A percentile compares a stretch with the other conserved stretches of the same genome.
Evolutionary conservation across 2,888 invertebrate species (phyloP).

Genomic region (Carterocephalus palaemon): DNA sequence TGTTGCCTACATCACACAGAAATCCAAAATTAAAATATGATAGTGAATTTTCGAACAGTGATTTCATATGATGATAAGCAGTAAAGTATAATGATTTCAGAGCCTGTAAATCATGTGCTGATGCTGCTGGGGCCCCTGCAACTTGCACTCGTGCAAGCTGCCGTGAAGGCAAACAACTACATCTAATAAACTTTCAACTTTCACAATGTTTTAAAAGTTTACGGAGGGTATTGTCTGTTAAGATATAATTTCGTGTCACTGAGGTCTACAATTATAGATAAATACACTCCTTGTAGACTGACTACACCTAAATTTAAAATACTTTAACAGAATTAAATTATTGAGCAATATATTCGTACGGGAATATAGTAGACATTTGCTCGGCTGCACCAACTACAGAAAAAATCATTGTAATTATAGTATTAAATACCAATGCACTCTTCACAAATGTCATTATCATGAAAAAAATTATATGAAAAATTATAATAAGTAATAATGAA

Average conservation of each 20-base stretch:
- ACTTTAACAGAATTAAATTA: conserved; percentile 76
- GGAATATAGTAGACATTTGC: conserved; percentile 78
- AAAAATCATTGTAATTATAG: conserved; percentile 67
- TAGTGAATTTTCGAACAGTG: too few species aligned
- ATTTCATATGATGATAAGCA: conserved; percentile 46
- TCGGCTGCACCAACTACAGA: conserved; percentile 77
- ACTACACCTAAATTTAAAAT: conserved; percentile 72
- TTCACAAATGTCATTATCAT: conserved; percentile 72
- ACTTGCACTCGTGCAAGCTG: conserved; percentile 58
- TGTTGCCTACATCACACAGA: conserved; percentile 19
- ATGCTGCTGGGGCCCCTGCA: conserved; percentile 59
- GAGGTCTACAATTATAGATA: conserved; percentile 58
- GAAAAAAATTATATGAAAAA: conserved; percentile 53
- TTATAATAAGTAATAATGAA: conserved; percentile 64
- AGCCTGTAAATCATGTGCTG: conserved; percentile 49
- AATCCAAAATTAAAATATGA: too few species aligned
- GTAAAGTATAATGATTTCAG: conserved; percentile 55
- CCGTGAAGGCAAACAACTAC: conserved; percentile 71
- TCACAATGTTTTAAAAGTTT: conserved; percentile 63
- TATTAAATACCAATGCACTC: conserved; percentile 75
- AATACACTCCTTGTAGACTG: conserved; percentile 68
- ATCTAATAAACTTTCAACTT: conserved; percentile 69
- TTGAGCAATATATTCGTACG: conserved; percentile 77
- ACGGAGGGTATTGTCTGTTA: conserved; percentile 78
- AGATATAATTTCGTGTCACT: conserved; percentile 69